Evolutionary conservation across 2,888 invertebrate genomes (phyloP).

Genomic region (Cacoxenus indagator): DNA sequence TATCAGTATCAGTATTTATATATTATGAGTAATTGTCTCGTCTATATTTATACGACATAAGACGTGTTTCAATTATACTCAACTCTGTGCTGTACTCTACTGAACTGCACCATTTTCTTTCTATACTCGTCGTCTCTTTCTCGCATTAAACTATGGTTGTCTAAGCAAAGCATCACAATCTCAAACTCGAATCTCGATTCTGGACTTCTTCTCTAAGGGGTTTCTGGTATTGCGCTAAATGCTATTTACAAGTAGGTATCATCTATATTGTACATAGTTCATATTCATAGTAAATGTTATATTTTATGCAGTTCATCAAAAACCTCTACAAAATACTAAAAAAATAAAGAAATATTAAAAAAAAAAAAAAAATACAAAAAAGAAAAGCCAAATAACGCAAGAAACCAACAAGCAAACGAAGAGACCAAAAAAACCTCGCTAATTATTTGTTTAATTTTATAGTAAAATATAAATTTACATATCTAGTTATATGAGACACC

Average conservation of each 20-base stretch:
- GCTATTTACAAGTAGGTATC: slow-evolving; percentile 11
- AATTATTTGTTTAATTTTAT: no score
- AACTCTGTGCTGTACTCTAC: neutral
- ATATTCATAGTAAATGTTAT: neutral
- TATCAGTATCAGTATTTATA: neutral
- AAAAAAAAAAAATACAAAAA: neutral
- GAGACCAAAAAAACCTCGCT: no score
- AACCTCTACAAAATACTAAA: neutral
- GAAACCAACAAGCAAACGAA: neutral
- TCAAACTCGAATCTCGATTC: slow-evolving; percentile 8
- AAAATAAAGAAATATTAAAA: neutral
- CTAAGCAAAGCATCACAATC: slow-evolving; percentile 21
- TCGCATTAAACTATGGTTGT: slow-evolving; percentile 19
- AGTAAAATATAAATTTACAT: neutral
- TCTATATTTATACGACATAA: neutral
- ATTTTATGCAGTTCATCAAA: neutral
- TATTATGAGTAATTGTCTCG: neutral
- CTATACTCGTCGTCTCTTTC: neutral
- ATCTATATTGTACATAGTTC: slow-evolving; percentile 9
- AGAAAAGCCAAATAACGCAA: neutral
- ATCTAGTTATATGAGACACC: neutral
- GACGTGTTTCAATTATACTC: neutral
- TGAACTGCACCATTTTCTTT: neutral
- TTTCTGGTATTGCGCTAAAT: slow-evolving; percentile 7
- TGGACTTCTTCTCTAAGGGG: slow-evolving; percentile 1